Evolutionary conservation across 1,140 invertebrate species (phyloP).

Genomic region (Penaeus vannamei): DNA sequence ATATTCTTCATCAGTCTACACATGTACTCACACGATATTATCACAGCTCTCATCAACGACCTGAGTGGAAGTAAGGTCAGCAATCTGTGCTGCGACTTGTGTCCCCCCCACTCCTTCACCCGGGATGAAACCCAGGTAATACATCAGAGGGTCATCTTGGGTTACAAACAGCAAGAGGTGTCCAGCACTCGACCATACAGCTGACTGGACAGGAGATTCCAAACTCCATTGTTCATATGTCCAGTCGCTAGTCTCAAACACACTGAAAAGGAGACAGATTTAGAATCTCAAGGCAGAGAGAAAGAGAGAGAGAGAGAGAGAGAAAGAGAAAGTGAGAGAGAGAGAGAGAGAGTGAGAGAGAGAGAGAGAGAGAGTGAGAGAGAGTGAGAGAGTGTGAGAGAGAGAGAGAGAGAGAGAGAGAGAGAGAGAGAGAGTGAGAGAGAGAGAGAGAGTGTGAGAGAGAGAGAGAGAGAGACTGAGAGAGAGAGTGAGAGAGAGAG

Average conservation of each 20-base stretch:
- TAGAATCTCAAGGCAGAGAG: neutral
- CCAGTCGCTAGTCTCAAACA: constrained; percentile 45
- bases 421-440: no score
- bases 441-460: no score
- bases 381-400: no score
- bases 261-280: neutral
- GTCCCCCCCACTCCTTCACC: constrained; percentile 50
- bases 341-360: no score
- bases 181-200: constrained; percentile 47
- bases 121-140: constrained; percentile 37
- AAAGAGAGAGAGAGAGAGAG: no score
- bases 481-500: no score
- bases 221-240: constrained; percentile 50
- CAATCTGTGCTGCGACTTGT: constrained; percentile 50
- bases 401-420: no score
- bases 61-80: constrained; percentile 37
- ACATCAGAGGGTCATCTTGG: constrained; percentile 47
- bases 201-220: constrained; percentile 49
- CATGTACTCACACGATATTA: constrained; percentile 25
- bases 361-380: no score
- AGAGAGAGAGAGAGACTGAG: no score
- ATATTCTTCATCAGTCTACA: no score
- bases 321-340: no score
- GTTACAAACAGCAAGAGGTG: constrained; percentile 55
- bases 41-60: constrained; percentile 27